phyloP scores from a whole-genome alignment of 2,888 invertebrate species.

The Melitaea athalia region DNA sequence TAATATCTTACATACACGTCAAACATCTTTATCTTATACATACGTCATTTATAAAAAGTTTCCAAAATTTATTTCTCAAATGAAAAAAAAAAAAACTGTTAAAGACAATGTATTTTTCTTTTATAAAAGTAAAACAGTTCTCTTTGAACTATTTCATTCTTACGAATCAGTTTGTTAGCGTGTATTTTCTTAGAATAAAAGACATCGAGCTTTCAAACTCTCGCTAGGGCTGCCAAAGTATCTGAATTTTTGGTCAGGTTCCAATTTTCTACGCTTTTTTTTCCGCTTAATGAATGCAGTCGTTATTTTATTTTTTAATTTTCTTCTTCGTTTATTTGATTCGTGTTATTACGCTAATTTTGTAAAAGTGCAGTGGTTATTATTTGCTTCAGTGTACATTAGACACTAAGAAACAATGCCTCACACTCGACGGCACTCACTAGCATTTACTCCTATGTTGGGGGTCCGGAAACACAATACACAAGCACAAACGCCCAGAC shows the following conservation, averaged over 20 bases:
- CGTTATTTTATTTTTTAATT: neutral
- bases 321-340: neutral
- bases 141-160: neutral
- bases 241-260: neutral
- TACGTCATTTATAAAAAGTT: too few relatives aligned
- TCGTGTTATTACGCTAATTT: neutral
- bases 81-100: too few relatives aligned
- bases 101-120: neutral
- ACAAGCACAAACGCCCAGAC: too few relatives aligned
- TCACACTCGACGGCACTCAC: too few relatives aligned
- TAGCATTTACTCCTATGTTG: too few relatives aligned
- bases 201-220: neutral
- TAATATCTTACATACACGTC: too few relatives aligned
- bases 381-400: neutral
- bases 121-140: neutral
- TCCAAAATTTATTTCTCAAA: too few relatives aligned
- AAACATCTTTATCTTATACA: too few relatives aligned
- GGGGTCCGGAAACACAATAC: too few relatives aligned
- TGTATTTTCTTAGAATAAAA: neutral
- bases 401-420: too few relatives aligned
- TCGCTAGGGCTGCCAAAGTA: neutral
- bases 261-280: neutral
- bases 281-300: neutral
- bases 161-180: neutral
- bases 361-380: neutral